phyloP scores from a whole-genome alignment of 2,113 vertebrate species.

The Fukomys damarensis region DNA sequence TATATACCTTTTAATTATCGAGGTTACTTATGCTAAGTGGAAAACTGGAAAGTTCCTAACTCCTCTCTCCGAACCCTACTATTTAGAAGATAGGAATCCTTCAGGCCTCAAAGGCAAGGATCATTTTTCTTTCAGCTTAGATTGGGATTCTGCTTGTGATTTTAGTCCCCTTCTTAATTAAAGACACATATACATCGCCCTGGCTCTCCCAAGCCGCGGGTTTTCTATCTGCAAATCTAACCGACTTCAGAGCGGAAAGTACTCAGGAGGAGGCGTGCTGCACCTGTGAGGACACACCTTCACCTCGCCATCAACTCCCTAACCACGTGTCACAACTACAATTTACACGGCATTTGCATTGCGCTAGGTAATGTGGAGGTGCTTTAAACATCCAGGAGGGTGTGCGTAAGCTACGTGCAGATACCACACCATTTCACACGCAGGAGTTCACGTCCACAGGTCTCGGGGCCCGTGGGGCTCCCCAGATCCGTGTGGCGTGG shows the following conservation, averaged over 20 bases:
- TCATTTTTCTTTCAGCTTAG: neutral
- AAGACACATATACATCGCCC: neutral
- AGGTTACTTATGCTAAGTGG: constrained; percentile 54
- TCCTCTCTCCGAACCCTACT: neutral
- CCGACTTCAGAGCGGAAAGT: neutral
- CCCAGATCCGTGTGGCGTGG: neutral
- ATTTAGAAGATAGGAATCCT: neutral
- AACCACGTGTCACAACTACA: neutral
- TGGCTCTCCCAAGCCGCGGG: too few relatives aligned
- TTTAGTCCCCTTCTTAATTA: neutral
- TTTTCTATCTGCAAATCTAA: neutral
- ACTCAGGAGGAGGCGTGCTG: neutral
- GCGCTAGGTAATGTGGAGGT: too few relatives aligned
- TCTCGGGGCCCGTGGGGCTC: neutral
- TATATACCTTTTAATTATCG: constrained; percentile 66
- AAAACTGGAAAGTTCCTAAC: neutral
- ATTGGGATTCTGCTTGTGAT: neutral
- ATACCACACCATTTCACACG: neutral
- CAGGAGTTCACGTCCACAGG: neutral
- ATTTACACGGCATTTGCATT: too few relatives aligned
- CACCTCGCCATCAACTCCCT: neutral
- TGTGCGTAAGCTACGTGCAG: neutral
- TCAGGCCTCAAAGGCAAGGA: neutral
- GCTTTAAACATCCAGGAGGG: neutral
- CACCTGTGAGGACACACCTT: too few relatives aligned